Base-by-base conservation (phyloP, 2,797 vertebrate genomes). In the Nannoperca australis region DNA sequence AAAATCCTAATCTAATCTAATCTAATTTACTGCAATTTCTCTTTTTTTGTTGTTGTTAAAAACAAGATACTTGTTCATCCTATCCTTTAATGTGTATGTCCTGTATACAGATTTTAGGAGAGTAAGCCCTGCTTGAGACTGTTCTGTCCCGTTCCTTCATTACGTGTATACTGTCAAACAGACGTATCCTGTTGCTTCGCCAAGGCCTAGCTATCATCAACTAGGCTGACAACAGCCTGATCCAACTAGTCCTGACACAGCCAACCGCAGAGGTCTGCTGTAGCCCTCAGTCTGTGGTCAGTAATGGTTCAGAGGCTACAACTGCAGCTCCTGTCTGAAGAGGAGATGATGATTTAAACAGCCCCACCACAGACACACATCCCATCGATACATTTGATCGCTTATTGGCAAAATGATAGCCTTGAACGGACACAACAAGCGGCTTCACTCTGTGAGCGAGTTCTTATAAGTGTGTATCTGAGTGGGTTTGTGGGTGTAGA, bases 321-420 rank as follows among this genome's bases (percentile, higher is more conserved):
- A 65, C 82, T 65, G 45, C 73, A 64, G 49, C 68, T 69, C 53
- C 79, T 64, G 63, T 84, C 82, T 77, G 67, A 83, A 44, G 74
- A 68, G 50, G 70, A 68, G 62, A 55, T 65, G 47, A 68, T 75
- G 73, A 85, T 89, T 90, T 87, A 82, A 91, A 78, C 58, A 42
- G 76, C 69, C 45, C 79, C 70, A 85, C 93, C 86, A 76, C 91
- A 90, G 76, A 88, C 84, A 61, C 78, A 30, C 73, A 69, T 54
- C 66, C 74, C 84, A 90, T 95, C 92, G 66, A 94, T 93, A 86
- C 58, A 38, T 93, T 76, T 90, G 91, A 93, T 90, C 80, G 69
- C 81, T 76, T 92, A 94, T 91, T 75, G 91, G 87, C 84, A 78
- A 91, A 91, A 73, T 76, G 60, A 89, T 90, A 86, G 82, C 78